These are phyloP conservation scores for Zygothrica quintamaculata DNA, from an alignment of 2,888 invertebrate genomes.

Conservation along the genomic window DNA sequence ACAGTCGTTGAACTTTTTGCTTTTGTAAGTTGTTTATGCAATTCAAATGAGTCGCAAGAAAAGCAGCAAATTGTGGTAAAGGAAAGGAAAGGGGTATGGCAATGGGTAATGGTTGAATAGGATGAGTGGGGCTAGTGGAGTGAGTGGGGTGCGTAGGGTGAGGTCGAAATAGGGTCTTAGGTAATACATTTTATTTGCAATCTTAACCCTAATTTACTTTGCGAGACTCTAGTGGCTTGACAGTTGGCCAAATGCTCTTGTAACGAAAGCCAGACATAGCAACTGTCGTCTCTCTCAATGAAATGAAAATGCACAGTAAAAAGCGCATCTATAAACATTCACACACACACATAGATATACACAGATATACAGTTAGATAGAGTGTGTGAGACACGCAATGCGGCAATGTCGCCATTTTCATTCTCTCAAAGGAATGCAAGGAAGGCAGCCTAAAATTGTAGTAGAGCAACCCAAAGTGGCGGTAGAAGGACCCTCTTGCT, in stretches of 20 bases:
- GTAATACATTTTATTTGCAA: constrained; percentile 79
- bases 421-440: constrained; percentile 53
- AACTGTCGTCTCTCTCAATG: constrained; percentile 75
- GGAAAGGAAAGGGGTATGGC: not conserved
- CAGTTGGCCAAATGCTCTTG: constrained; percentile 43
- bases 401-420: constrained; percentile 48
- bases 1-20: constrained; percentile 78
- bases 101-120: too few species aligned
- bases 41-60: constrained; percentile 69
- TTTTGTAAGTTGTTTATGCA: constrained; percentile 75
- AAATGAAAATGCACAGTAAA: constrained; percentile 74
- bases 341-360: constrained; percentile 30
- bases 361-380: constrained; percentile 29
- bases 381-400: constrained; percentile 49
- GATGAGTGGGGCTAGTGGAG: not conserved
- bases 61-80: constrained; percentile 1
- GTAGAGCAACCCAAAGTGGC: constrained; percentile 6
- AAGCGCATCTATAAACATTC: constrained; percentile 70
- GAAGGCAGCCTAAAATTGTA: constrained; percentile 20
- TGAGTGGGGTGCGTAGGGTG: too few species aligned
- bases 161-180: constrained; percentile 13
- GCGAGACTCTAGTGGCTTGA: constrained; percentile 62
- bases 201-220: constrained; percentile 78
- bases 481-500: constrained; percentile 52
- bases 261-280: constrained; percentile 23